Evolutionary conservation across 1,140 invertebrate genomes (phyloP).

Genomic region (Cheumatopsyche charites): DNA sequence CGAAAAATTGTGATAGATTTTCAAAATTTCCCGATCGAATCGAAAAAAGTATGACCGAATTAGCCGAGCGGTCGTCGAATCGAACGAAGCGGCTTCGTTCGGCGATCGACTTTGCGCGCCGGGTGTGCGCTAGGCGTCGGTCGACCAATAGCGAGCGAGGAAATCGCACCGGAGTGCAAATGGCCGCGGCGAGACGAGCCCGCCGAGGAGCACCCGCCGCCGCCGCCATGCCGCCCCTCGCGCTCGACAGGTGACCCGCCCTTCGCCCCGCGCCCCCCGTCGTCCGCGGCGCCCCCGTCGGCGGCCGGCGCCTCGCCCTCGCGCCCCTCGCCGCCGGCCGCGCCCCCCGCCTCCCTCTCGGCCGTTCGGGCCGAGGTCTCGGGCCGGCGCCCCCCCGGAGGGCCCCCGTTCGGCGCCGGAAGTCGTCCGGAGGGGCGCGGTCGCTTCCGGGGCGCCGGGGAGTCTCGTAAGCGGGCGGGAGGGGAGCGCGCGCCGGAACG

Average conservation of each 20-base stretch:
- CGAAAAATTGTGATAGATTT: neutral
- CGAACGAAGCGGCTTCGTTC: conserved; percentile 2
- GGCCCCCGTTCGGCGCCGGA: neutral
- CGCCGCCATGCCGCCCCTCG: conserved; percentile 22
- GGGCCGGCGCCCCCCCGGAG: neutral
- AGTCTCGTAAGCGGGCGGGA: neutral
- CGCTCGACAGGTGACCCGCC: neutral
- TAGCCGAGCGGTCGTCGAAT: neutral
- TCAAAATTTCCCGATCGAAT: neutral
- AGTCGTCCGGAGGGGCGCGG: neutral
- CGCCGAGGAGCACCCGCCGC: conserved; percentile 20
- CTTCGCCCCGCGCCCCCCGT: neutral
- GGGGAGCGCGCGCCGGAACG: neutral
- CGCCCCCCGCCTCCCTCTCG: conserved; percentile 20
- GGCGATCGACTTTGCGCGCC: conserved; percentile 1
- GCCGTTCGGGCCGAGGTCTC: neutral
- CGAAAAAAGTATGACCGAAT: neutral
- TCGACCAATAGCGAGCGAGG: conserved; percentile 21
- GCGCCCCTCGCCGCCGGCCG: neutral
- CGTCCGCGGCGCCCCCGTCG: neutral
- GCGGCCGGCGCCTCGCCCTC: neutral
- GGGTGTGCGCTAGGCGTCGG: neutral
- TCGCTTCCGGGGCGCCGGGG: neutral
- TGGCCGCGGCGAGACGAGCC: conserved; percentile 29
- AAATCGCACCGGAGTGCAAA: conserved; percentile 18